Percentiles rank a stretch among this genome's conserved stretches.
Evolutionary conservation across 2,797 vertebrate genomes (phyloP).

Genomic region (Pantherophis alleghaniensis): DNA sequence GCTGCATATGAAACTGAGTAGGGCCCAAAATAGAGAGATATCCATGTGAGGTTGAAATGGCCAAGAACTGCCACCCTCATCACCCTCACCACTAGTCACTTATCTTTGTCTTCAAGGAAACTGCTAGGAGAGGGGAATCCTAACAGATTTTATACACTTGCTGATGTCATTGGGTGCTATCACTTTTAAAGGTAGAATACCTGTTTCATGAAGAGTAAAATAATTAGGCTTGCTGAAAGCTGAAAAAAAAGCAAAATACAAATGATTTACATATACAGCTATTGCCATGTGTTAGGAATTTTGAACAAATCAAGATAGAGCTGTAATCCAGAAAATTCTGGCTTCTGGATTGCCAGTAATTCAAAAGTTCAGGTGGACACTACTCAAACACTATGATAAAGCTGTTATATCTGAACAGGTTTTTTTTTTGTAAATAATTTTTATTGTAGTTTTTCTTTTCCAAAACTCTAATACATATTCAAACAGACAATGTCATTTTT

Average conservation of each 20-base stretch:
- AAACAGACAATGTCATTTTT: too few relatives aligned
- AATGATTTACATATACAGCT: neutral
- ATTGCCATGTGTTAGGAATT: neutral
- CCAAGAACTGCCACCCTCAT: neutral
- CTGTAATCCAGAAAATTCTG: neutral
- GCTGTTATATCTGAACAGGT: neutral
- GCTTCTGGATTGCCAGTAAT: neutral
- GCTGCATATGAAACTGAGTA: neutral
- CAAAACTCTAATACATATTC: too few relatives aligned
- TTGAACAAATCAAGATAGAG: neutral
- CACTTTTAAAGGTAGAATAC: neutral
- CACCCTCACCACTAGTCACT: neutral
- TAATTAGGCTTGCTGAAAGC: neutral
- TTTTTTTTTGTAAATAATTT: too few relatives aligned
- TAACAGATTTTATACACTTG: neutral
- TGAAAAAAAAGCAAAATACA: neutral
- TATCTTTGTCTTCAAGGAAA: neutral
- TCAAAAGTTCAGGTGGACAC: neutral
- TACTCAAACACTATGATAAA: neutral
- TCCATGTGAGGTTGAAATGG: neutral
- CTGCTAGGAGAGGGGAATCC: neutral
- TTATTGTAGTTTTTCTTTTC: too few relatives aligned
- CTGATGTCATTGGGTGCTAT: neutral
- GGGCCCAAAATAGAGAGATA: too few relatives aligned
- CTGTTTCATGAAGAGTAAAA: neutral